Base-by-base conservation (phyloP, 2,797 vertebrate genomes). In the Xerus rutilus region DNA sequence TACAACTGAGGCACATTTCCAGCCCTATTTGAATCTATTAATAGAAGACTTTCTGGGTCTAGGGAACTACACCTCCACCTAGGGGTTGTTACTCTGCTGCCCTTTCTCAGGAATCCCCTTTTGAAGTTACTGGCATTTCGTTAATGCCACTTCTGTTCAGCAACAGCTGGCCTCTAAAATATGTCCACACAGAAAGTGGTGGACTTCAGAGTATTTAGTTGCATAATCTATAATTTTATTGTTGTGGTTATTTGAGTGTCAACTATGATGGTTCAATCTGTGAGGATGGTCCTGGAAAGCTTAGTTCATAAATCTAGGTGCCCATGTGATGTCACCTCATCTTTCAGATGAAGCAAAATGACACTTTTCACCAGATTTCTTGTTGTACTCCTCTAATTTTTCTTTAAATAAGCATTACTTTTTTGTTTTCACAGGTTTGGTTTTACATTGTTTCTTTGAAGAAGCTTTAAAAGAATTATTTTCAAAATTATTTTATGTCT, bases 401-500 rank as follows among this genome's bases (percentile, higher is more conserved):
- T 70, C 39, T 30, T 47, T 77, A 79, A 79, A n/a, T 39, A 92
- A 28, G n/a, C 3, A 7, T n/a, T 35, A 2, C 43, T 10, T 52
- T 94, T 94, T 92, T 78, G n/a, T 87, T 93, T 70, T 79, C 57
- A 91, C 7, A 72, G 65, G 32, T 54, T 89, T 83, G 67, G 17
- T 20, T 91, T 96, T 93, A 45, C 2, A n/a, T 39, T 81, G 45
- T 67, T 96, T 83, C 23, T 95, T 81, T 94, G 59, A 62, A 82
- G 52, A 94, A 95, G 30, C 43, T 86, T 94, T 79, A 35, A 87
- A 88, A 89, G 28, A 79, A 79, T 86, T 84, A n/a, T 89, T 96
- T 65, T 95, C 23, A 72, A 67, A 97, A 15, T 90, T 59, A 86
- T 81, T 78, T 88, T 57, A 20, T 78, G 17, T 45, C 62, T 77